A percentile compares a stretch with the other conserved stretches of the same genome.
Conservation (phyloP, 2,797 vertebrate species). For the Enteromius thamalakanensis region DNA sequence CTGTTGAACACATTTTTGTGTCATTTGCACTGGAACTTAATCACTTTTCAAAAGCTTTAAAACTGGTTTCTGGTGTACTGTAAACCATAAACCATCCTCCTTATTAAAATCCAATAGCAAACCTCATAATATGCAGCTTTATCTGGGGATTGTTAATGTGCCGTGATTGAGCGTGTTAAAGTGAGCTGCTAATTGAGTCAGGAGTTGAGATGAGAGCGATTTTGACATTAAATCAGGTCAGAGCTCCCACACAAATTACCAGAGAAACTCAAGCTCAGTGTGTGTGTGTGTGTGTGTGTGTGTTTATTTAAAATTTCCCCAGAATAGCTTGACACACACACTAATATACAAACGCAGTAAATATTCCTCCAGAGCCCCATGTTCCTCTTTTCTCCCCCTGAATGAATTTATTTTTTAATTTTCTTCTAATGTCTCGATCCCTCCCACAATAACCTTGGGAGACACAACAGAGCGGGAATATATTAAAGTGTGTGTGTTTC, state of each 20-base stretch:
- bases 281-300: constrained; percentile 47
- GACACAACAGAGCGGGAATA: background rate
- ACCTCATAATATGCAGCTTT: background rate
- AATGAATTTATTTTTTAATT: constrained; percentile 37
- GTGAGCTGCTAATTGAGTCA: constrained; percentile 29
- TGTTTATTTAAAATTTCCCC: constrained; percentile 12
- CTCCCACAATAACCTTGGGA: constrained; percentile 15
- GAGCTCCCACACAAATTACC: constrained; percentile 71
- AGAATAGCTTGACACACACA: constrained; percentile 8
- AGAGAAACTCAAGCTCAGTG: constrained; percentile 54
- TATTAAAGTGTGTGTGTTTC: constrained; percentile 7
- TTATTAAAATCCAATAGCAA: background rate
- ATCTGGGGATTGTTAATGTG: constrained; percentile 24
- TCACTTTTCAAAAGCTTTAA: constrained; percentile 16
- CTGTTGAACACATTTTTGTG: background rate
- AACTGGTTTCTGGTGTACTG: background rate
- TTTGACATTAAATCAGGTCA: constrained; percentile 66
- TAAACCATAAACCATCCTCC: background rate
- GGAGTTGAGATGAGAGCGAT: constrained; percentile 4
- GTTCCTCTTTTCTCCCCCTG: background rate
- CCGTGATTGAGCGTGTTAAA: background rate
- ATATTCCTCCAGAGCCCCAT: constrained; percentile 8
- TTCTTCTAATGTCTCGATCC: background rate
- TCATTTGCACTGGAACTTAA: background rate
- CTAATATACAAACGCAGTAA: constrained; percentile 1